Conservation (phyloP, 1,140 invertebrate genomes). For the Aphelinus certus region DNA sequence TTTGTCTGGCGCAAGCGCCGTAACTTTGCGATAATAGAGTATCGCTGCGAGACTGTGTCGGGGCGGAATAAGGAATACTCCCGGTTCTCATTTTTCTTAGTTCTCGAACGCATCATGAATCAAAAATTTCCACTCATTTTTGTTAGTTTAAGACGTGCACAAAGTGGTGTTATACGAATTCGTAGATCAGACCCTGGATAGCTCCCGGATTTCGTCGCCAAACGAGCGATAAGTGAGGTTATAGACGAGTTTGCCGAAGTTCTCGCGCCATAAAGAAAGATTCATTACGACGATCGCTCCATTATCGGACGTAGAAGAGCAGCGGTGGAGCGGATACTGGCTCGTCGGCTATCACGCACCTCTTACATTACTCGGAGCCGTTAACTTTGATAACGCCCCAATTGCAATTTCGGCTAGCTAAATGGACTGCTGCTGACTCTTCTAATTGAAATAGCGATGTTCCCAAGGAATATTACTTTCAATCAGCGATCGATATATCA, state of each 20-base stretch:
- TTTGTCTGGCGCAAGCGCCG: too few species aligned
- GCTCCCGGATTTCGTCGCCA: conserved; percentile 5
- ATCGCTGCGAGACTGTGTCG: too few species aligned
- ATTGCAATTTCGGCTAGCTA: conserved; percentile 23
- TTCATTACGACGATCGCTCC: conserved; percentile 52
- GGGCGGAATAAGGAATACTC: too few species aligned
- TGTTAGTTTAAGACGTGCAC: not conserved
- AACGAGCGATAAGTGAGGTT: conserved; percentile 11
- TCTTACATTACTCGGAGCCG: conserved; percentile 18
- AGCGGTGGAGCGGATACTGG: not conserved
- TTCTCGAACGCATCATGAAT: too few species aligned
- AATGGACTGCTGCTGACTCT: conserved; percentile 20
- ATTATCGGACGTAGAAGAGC: conserved; percentile 44
- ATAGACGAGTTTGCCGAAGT: conserved; percentile 41
- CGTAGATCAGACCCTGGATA: not conserved
- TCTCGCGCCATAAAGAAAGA: conserved; percentile 53
- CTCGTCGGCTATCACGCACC: conserved; percentile 3
- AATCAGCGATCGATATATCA: too few species aligned
- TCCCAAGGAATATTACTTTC: too few species aligned
- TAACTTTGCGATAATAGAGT: too few species aligned
- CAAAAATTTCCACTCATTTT: too few species aligned
- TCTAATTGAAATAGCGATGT: conserved; percentile 28
- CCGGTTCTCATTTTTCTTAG: too few species aligned
- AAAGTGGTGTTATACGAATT: conserved; percentile 13
- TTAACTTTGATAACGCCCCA: conserved; percentile 31